These are phyloP conservation scores for Hoplostethus mediterraneus DNA, from an alignment of 2,797 vertebrate species.

Conservation along the genomic window DNA sequence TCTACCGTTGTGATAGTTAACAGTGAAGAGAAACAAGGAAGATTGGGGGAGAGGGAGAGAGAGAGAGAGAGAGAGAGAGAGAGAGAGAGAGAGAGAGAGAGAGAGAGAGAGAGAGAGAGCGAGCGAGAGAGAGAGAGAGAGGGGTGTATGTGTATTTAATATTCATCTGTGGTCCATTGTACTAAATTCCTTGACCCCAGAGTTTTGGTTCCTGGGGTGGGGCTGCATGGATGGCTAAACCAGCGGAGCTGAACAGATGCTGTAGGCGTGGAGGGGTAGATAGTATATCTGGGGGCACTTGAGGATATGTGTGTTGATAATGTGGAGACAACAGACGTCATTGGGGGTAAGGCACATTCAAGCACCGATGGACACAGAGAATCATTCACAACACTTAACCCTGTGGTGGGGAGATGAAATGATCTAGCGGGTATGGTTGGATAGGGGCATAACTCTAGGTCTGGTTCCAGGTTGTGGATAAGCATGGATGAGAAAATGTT, in stretches of 20 bases:
- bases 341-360: constrained; percentile 19
- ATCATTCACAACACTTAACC: constrained; percentile 48
- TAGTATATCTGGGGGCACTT: constrained; percentile 14
- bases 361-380: constrained; percentile 34
- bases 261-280: constrained; percentile 4
- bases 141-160: no score
- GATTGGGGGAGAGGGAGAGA: no score
- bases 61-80: no score
- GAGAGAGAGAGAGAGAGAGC: no score
- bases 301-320: constrained; percentile 20
- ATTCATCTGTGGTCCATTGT: no score
- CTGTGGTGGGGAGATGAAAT: constrained; percentile 56
- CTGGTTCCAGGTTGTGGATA: constrained; percentile 40
- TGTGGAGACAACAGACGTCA: constrained; percentile 24
- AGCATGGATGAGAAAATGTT: constrained; percentile 43
- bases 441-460: constrained; percentile 33
- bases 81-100: no score
- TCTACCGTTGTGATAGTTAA: no score
- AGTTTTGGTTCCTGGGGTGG: constrained; percentile 6
- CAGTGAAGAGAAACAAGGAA: no score
- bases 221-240: constrained; percentile 20
- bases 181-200: neutral
- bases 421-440: constrained; percentile 16
- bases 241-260: constrained; percentile 18
- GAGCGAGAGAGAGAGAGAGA: no score